Evolutionary conservation across 1,140 invertebrate species (phyloP), one percentile per base, ranked within the genome.

Genomic region (Ceratina japonica): DNA sequence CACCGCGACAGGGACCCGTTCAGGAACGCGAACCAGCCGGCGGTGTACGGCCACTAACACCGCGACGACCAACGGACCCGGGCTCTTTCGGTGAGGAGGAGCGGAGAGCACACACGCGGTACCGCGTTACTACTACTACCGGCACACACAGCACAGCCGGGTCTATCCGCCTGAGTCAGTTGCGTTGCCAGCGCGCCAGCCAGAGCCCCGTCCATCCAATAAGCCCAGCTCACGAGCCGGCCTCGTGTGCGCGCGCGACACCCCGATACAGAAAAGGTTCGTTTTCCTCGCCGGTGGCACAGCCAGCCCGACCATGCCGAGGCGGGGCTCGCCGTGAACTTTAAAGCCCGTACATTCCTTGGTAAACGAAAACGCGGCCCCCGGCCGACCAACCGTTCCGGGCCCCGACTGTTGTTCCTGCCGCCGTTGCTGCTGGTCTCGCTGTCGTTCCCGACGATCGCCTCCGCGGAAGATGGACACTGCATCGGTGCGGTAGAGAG

Each of bases 181-280:
- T 88, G 82, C 82, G 88, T 89, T 88, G 82, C 82, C 86, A 86
- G 84, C 82, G 86, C 84, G 84, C 82, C 84, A 81, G 85, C 81
- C 81, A 81, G 37, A 44, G 70, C 79, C 31, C 61, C 64, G 79
- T 85, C 68, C 76, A 71, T 84, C 80, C 75, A 80, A 65, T 82
- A 83, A 83, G 80, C 80, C 79, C 82, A 85, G 82, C 74, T 83
- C 85, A 82, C 85, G 81, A 88, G 81, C 87, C 88, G 88, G 87
- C 86, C 88, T 89, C 88, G 86, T 87, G 86, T 79, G 84, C 79
- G 73, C 76, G 79, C 72, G 74, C 79, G 80, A 81, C 77, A 73
- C 75, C 75, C 64, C 62, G 85, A 83, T 44, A 44, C 71, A 71
- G 69, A 78, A 80, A 83, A 72, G 74, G 69, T 79, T 86, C 83